phyloP scores from a whole-genome alignment of 2,888 invertebrate genomes.

The Clanis bilineata region DNA sequence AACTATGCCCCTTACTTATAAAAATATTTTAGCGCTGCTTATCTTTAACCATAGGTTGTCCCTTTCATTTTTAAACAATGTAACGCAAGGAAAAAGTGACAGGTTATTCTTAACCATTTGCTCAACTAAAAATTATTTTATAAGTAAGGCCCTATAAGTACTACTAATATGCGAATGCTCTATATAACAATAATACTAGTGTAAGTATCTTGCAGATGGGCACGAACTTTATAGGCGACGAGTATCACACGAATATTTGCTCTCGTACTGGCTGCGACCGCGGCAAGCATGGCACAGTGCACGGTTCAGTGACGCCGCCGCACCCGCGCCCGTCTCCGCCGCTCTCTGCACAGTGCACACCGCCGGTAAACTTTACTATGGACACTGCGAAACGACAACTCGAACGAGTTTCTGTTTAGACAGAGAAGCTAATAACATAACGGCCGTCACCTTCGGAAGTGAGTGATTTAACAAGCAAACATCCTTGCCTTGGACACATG shows the following conservation, averaged over 20 bases:
- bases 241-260: conserved; percentile 64
- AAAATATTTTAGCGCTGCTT: too few species aligned
- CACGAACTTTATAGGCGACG: conserved; percentile 36
- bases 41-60: too few species aligned
- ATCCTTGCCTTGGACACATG: conserved; percentile 37
- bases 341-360: conserved; percentile 44
- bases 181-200: not conserved
- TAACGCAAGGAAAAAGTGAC: too few species aligned
- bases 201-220: not conserved
- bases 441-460: conserved; percentile 48
- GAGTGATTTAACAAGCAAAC: conserved; percentile 47
- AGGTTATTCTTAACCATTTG: too few species aligned
- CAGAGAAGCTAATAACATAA: conserved; percentile 35
- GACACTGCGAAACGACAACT: conserved; percentile 58
- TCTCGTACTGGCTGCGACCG: conserved; percentile 40
- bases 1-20: too few species aligned
- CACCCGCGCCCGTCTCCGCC: conserved; percentile 39
- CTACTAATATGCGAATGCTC: not conserved
- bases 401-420: conserved; percentile 44
- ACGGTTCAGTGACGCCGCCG: conserved; percentile 44
- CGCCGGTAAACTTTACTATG: conserved; percentile 57
- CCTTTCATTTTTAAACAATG: too few species aligned
- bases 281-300: conserved; percentile 51
- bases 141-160: not conserved
- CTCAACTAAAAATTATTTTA: not conserved